Evolutionary conservation across 2,888 invertebrate species (phyloP), one percentile per base, ranked within the genome.

Genomic region (Andrena praecox): DNA sequence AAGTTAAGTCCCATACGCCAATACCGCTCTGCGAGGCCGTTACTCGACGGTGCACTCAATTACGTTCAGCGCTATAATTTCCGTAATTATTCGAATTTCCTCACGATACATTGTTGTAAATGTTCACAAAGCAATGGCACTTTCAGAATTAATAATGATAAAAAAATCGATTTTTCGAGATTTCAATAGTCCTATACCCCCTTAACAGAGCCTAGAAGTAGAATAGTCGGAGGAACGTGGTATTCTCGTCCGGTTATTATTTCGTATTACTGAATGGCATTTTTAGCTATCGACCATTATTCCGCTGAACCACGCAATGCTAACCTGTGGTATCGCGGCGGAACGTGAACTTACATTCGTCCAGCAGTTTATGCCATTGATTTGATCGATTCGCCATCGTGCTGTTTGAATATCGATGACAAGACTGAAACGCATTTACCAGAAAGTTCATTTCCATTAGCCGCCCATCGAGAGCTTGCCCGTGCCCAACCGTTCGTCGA

Each of bases 361-460:
- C 4, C 33, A n/a, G 29, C 59, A 54, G 69, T 64, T 69, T 59
- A 60, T 54, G 20, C 59, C 66, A 79, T 73, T 69, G 73, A 66
- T 80, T 70, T 48, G 73, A 81, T 73, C 73, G 73, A 81, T 80
- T 70, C 48, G 48, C 64, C 64, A 20, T 27, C 35, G 56, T 29
- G 35, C 31, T 70, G 62, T 72, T 68, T 42, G 62, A 78, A 72
- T 63, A 62, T 33, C 52, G 62, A 64, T 35, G 52, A 10, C 16
- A 31, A 10, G 24, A 27, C 16, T 42, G 31, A 54, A 59, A 80
- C 68, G 42, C 73, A 27, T 73, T 73, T 63, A 64, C 48, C 69
- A 59, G 60, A 59, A 79, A 59, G n/a, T 69, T 73, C 56, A 54
- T 79, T 73, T 80, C 80, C 59, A 80, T 69, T 79, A 80, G 42